Base-by-base conservation (phyloP, 2,797 vertebrate species). In the Sebastes minor region DNA sequence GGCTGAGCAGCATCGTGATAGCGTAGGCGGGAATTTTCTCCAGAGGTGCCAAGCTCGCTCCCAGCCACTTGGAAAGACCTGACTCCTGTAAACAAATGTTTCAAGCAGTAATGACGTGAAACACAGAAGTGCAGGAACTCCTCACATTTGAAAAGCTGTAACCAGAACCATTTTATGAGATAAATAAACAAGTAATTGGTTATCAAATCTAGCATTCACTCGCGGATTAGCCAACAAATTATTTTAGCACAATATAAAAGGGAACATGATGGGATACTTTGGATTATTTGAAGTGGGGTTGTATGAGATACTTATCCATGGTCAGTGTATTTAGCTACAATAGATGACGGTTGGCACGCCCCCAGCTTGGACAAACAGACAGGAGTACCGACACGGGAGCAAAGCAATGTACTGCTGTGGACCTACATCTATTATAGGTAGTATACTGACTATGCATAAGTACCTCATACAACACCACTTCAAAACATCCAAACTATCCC, bases 41-140 rank as follows among this genome's bases (percentile, higher is more conserved):
- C 80, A 99, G 93, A 0, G 98, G 97, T 0, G 95, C 81, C 76
- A 99, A 88, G 14, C 95, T 95, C 1, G 62, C 1, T 1, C 98
- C 98, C 61, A 99, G 46, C 98, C 97, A 99, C 0, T 0, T 0
- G 0, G 98, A 99, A 61, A 99, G 90, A 22, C 95, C 95, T 0
- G 98, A 99, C 1, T 0, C 33, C 98, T 99, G 86, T 6, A 86
- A 73, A 56, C 1, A 57, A 28, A 74, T 6, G 35, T 25, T 56
- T 60, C 7, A 30, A 42, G 27, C 8, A 12, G 14, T 35, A 61
- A 38, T 20, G 20, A 70, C 3, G 6, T 38, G 30, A 38, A 57
- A 35, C 53, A 23, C 28, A 53, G 9, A 53, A 9, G 20, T 42
- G 23, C 33, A 59, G 53, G 2, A 75, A 49, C 20, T 46, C 27